Conservation (phyloP, 2,888 invertebrate genomes). For the Pandemis cinnamomeana region DNA sequence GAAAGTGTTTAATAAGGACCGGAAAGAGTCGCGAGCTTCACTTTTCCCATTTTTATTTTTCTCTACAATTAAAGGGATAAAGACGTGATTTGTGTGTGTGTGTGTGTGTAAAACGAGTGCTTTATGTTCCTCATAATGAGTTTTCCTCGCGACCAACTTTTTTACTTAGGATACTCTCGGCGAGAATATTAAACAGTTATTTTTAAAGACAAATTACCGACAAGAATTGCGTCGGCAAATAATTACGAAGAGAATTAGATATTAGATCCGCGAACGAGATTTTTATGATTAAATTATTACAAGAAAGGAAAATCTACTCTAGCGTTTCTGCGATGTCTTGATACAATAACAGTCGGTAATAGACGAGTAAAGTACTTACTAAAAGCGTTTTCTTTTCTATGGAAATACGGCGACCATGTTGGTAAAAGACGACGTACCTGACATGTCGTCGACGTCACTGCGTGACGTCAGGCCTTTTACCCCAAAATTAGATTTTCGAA, state of each 20-base stretch:
- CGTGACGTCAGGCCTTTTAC: no score
- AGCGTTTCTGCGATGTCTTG: conserved; percentile 1
- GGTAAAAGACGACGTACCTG: background rate
- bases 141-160: conserved; percentile 37
- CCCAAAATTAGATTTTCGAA: no score
- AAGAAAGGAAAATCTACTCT: background rate
- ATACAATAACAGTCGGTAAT: background rate
- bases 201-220: conserved; percentile 21
- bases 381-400: no score
- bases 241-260: conserved; percentile 30
- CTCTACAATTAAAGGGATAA: conserved; percentile 44
- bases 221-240: conserved; percentile 12
- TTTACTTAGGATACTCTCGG: conserved; percentile 18
- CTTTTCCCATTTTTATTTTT: conserved; percentile 32
- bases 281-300: conserved; percentile 14
- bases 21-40: conserved; percentile 6
- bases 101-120: conserved; percentile 41
- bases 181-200: conserved; percentile 25
- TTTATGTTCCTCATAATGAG: conserved; percentile 44
- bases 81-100: no score
- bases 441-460: background rate
- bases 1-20: conserved; percentile 31
- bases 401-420: no score
- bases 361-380: background rate
- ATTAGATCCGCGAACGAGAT: conserved; percentile 19